Evolutionary conservation across 92 coral and sea anemone species (phyloP).

Genomic region (Anthopleura xanthogrammica): DNA sequence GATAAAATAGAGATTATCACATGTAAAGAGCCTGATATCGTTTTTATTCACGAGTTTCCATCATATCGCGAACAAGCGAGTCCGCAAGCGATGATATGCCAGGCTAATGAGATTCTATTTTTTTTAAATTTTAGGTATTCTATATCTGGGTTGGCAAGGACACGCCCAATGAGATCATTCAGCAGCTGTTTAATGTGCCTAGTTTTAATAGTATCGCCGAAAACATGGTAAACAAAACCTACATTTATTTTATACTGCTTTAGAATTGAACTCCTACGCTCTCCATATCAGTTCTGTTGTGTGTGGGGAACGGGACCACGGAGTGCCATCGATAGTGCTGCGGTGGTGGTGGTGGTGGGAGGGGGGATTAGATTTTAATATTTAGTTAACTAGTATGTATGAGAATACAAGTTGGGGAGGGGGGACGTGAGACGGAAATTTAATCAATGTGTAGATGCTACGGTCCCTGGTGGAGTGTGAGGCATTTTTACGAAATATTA

Average conservation of each 20-base stretch:
- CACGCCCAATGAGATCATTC: slow-evolving; percentile 76
- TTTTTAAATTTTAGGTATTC: slow-evolving; percentile 61
- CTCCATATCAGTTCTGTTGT: neutral
- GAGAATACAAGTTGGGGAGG: too few relatives aligned
- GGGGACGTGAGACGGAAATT: neutral
- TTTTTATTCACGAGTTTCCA: too few relatives aligned
- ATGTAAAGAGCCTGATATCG: too few relatives aligned
- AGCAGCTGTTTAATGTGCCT: slow-evolving; percentile 84
- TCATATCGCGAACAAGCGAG: too few relatives aligned
- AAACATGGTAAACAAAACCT: slow-evolving; percentile 70
- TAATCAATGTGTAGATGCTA: too few relatives aligned
- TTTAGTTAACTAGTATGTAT: too few relatives aligned
- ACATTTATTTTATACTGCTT: neutral
- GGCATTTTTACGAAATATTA: too few relatives aligned
- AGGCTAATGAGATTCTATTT: neutral
- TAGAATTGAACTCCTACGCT: neutral
- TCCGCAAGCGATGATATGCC: neutral
- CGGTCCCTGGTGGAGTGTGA: too few relatives aligned
- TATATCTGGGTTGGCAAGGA: slow-evolving; percentile 95
- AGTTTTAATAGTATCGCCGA: slow-evolving; percentile 80
- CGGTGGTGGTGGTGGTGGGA: too few relatives aligned
- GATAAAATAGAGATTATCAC: too few relatives aligned
- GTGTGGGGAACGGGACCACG: neutral
- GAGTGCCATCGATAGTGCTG: too few relatives aligned
- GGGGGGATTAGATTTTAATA: too few relatives aligned